Base-by-base conservation (phyloP, 1,140 invertebrate genomes). In the Sinonovacula constricta region DNA sequence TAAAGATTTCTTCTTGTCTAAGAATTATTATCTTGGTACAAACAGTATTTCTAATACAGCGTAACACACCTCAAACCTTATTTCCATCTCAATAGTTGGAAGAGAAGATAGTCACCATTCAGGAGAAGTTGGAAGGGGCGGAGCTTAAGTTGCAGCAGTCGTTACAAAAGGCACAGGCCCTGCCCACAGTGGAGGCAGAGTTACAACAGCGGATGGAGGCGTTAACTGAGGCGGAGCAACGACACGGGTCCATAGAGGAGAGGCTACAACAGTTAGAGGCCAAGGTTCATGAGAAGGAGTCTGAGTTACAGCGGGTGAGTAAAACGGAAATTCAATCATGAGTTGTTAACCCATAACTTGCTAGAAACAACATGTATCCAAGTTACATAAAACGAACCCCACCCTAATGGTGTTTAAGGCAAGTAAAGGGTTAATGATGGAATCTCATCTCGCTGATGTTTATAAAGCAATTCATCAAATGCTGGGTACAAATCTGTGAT, bases 101-200 rank as follows among this genome's bases (percentile, higher is more conserved):
- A 92, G 98, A 99, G 91, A 99, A 99, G 92, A 95, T 97, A 85
- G 94, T 95, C 59, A 95, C 96, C 26, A 94, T 99, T 67, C 96
- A 99, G 92, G 98, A 99, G 91, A 97, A 98, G 92, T 91, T 99
- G 81, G 98, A 99, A 89, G 93, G 99, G 63, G 95, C 97, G 24
- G 97, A 91, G 62, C 85, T 87, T 59, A 88, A 88, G 76, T 83
- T 91, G 24, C 85, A 88, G 57, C 97, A 99, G 92, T 97, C 96
- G 87, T 94, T 97, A 70, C 97, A 97, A 88, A 93, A 93, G 76
- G 91, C 91, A 15, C 92, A 92, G 78, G 90, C 91, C 3, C 92
- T 99, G 87, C 98, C 97, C 14, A 97, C 98, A 89, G 97, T 98
- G 93, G 97, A 99, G 92, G 97, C 98, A 85, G 97, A 99, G 91